A percentile compares a stretch with the other conserved stretches of the same genome.
phyloP scores from a whole-genome alignment of 30 jellyfish, hydroid and myxozoan species.

The Mastigias papua region DNA sequence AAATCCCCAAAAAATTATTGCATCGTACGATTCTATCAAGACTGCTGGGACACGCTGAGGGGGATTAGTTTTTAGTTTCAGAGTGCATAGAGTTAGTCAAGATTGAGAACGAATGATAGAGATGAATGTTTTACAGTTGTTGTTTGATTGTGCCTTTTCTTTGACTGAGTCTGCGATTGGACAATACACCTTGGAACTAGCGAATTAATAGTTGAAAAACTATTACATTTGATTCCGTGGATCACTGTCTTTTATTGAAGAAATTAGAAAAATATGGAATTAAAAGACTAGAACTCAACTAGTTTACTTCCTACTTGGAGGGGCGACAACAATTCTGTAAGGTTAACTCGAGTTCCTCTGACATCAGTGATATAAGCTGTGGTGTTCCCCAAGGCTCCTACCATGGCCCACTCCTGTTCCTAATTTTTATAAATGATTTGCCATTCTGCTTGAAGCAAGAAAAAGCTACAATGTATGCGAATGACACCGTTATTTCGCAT shows the following conservation, averaged over 20 bases:
- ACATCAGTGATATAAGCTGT: neutral
- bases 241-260: neutral
- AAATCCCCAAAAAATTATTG: too few relatives aligned
- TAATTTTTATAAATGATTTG: constrained; percentile 8
- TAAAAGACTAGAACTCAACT: constrained; percentile 22
- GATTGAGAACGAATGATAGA: too few relatives aligned
- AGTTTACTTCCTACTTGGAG: too few relatives aligned
- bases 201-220: too few relatives aligned
- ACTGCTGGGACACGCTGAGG: too few relatives aligned
- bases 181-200: too few relatives aligned
- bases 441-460: constrained; percentile 39
- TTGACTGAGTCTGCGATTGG: too few relatives aligned
- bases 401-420: constrained; percentile 26
- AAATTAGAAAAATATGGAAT: constrained; percentile 25
- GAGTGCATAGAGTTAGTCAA: too few relatives aligned
- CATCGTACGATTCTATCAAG: too few relatives aligned
- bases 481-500: constrained; percentile 30
- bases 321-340: constrained; percentile 35
- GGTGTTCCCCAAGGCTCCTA: constrained; percentile 58
- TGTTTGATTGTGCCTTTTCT: too few relatives aligned
- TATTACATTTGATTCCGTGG: neutral
- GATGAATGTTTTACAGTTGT: too few relatives aligned
- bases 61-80: too few relatives aligned
- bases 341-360: constrained; percentile 34
- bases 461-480: constrained; percentile 25